Conservation (phyloP, 1,140 invertebrate genomes). For the Zaprionus ornatus region DNA sequence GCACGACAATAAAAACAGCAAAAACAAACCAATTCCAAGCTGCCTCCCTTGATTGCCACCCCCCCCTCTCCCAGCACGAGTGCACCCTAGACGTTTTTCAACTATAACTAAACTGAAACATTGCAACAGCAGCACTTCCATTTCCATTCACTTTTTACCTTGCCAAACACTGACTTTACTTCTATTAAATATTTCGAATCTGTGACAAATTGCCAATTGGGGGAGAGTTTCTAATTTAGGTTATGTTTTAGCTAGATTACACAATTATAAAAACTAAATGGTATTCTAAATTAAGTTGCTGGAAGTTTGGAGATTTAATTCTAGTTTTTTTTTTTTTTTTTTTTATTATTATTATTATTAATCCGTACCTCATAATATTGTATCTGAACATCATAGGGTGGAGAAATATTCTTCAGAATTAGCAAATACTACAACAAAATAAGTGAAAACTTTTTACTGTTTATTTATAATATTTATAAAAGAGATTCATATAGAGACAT, state of each 20-base stretch:
- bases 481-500: too few species aligned
- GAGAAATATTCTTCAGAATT: too few species aligned
- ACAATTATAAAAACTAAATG: not conserved
- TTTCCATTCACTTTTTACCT: not conserved
- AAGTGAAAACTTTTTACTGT: too few species aligned
- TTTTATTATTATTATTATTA: too few species aligned
- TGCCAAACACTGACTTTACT: not conserved
- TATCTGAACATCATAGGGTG: too few species aligned
- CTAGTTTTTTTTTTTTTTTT: too few species aligned
- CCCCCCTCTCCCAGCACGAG: not conserved
- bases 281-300: not conserved
- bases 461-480: too few species aligned
- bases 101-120: constrained; percentile 27
- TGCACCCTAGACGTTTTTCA: constrained; percentile 4
- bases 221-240: not conserved
- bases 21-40: constrained; percentile 48
- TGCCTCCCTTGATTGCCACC: constrained; percentile 17
- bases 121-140: constrained; percentile 3
- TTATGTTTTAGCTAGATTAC: not conserved
- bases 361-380: too few species aligned
- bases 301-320: too few species aligned
- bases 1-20: constrained; percentile 51
- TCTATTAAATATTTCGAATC: not conserved
- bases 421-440: too few species aligned
- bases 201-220: not conserved